Base-by-base conservation (phyloP, 2,888 invertebrate genomes). In the Trachelus tabidus region DNA sequence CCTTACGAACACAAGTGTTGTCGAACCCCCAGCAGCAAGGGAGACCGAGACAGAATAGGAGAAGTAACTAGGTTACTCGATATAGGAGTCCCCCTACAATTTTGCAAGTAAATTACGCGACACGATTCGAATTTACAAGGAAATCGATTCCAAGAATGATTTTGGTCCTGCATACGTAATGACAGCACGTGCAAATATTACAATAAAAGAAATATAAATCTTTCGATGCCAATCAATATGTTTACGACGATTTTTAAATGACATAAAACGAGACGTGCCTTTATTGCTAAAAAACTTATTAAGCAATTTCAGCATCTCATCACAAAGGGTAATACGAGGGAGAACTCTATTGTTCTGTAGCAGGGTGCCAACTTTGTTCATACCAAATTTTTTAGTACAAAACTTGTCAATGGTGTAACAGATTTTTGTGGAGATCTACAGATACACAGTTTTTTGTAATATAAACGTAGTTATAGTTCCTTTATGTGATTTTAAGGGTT, bases 1-100 rank as follows among this genome's bases (percentile, higher is more conserved):
- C 87, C 90, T 79, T 79, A 81, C 83, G 87, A 88, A 81, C 79
- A 80, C 84, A 78, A 84, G 87, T 88, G 90, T 89, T 89, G 89
- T 89, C 89, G 90, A 89, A 88, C 89, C 84, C 85, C 79, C 77
- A 76, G 73, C 34, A 74, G 76, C 73, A 75, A 68, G 71, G 75
- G 71, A 35, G 34, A 73, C 68, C 35, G 69, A 69, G 73, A 83
- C 73, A 74, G 79, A 76, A 75, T 30, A 68, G 37, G 31, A 31
- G 56, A 81, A 83, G 82, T 85, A 87, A 85, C 84, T 86, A 82
- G 87, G 87, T 87, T 86, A 86, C 79, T 82, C 81, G 71, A 30
- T 71, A 71, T 33, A 71, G 12, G 71, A 31, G 71, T 9, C 56
- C 56, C 23, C 23, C 6, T 56, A 56, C 56, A 56, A 56, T 56